Conservation (phyloP, 1,140 invertebrate genomes). For the Nephila pilipes region DNA sequence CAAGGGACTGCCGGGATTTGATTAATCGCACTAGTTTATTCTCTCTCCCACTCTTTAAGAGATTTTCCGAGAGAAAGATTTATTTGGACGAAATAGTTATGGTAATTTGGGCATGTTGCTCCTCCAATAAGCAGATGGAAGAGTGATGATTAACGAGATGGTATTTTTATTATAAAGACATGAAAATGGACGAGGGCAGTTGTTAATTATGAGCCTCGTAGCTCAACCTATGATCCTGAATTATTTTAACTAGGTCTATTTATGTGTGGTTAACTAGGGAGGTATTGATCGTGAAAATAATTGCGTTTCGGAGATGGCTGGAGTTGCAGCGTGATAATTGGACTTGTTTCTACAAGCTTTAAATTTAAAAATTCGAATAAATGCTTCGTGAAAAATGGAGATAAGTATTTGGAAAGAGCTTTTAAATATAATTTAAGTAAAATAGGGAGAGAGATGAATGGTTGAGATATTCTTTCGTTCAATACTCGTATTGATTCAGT, state of each 20-base stretch:
- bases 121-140: background rate
- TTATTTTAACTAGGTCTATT: background rate
- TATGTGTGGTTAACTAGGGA: background rate
- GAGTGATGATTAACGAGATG: background rate
- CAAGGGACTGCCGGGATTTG: background rate
- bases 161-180: background rate
- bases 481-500: no score
- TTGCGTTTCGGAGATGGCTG: background rate
- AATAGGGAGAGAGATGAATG: no score
- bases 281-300: background rate
- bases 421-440: no score
- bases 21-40: background rate
- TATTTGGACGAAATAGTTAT: constrained; percentile 18
- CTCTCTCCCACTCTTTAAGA: background rate
- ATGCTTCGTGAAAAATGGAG: no score
- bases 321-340: background rate
- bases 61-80: background rate
- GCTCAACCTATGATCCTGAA: background rate
- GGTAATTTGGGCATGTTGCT: constrained; percentile 1
- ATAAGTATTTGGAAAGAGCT: no score
- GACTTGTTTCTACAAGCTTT: no score
- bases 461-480: no score
- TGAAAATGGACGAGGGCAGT: background rate
- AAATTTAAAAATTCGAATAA: no score
- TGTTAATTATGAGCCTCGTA: background rate